Percentiles rank a stretch among this genome's conserved stretches.
Conservation (phyloP, 2,113 vertebrate genomes). For the Gobius niger region DNA sequence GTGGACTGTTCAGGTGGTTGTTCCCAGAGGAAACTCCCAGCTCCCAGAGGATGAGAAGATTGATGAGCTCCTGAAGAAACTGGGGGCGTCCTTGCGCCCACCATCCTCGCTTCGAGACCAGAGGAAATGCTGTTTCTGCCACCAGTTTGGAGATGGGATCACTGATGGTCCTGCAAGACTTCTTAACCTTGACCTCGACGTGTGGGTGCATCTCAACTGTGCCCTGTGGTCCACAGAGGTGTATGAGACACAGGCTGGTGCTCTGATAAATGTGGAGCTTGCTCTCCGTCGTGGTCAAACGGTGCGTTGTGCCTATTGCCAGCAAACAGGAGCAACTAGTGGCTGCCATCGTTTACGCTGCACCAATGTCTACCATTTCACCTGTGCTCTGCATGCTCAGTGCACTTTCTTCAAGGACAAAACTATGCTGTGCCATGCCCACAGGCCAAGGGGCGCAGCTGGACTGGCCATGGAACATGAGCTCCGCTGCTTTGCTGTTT, state of each 20-base stretch:
- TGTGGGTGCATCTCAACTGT: conserved; percentile 97
- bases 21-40: conserved; percentile 83
- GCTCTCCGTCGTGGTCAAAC: conserved; percentile 88
- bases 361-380: conserved; percentile 97
- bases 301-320: conserved; percentile 91
- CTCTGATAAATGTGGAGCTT: conserved; percentile 95
- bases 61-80: conserved; percentile 86
- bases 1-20: conserved; percentile 90
- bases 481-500: conserved; percentile 92
- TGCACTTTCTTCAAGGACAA: conserved; percentile 99
- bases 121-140: conserved; percentile 94
- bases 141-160: conserved; percentile 91
- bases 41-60: conserved; percentile 89
- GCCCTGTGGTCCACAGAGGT: conserved; percentile 98
- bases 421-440: conserved; percentile 96
- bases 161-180: conserved; percentile 93
- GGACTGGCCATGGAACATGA: conserved; percentile 86
- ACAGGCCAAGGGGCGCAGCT: conserved; percentile 85
- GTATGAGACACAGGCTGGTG: conserved; percentile 98
- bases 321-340: conserved; percentile 92
- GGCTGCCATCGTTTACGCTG: conserved; percentile 94
- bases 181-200: conserved; percentile 94
- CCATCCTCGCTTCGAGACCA: conserved; percentile 84
- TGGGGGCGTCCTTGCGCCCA: conserved; percentile 88
- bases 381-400: conserved; percentile 93